A percentile compares a stretch with the other conserved stretches of the same genome.
Conservation (phyloP, 64 coral and sea anemone genomes). For the Actinia tenebrosa region DNA sequence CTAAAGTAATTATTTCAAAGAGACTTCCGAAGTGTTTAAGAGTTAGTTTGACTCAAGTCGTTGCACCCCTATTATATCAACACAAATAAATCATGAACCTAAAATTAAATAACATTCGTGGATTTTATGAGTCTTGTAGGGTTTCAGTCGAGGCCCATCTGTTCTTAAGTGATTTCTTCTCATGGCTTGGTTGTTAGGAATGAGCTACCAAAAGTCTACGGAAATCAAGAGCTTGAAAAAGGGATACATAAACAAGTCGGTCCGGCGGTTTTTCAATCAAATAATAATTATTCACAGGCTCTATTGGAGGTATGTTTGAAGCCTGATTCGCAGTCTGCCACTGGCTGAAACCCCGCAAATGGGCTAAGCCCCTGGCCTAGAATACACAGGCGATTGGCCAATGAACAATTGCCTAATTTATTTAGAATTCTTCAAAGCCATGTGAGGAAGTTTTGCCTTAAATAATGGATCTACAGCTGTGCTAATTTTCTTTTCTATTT, state of each 20-base stretch:
- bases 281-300: slow-evolving; percentile 74
- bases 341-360: slow-evolving; percentile 51
- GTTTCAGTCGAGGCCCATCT: slow-evolving; percentile 60
- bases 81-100: slow-evolving; percentile 91
- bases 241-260: slow-evolving; percentile 84
- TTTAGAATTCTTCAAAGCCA: slow-evolving; percentile 59
- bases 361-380: slow-evolving; percentile 43
- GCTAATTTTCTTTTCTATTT: slow-evolving; percentile 85
- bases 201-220: slow-evolving; percentile 51
- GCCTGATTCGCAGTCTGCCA: slow-evolving; percentile 21
- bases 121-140: slow-evolving; percentile 90
- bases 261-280: slow-evolving; percentile 54
- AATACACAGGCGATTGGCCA: slow-evolving; percentile 71
- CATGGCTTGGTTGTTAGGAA: slow-evolving; percentile 52
- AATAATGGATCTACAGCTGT: slow-evolving; percentile 92
- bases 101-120: slow-evolving; percentile 89
- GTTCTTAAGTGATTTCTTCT: slow-evolving; percentile 65
- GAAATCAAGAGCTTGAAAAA: slow-evolving; percentile 58
- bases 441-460: slow-evolving; percentile 68
- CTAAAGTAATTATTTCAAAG: slow-evolving; percentile 16
- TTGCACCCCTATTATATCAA: slow-evolving; percentile 64
- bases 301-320: slow-evolving; percentile 60
- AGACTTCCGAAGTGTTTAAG: slow-evolving; percentile 46
- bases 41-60: slow-evolving; percentile 28
- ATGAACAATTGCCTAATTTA: slow-evolving; percentile 93